Conservation (phyloP, 2,888 invertebrate species). For the Ecliptopera silaceata region DNA sequence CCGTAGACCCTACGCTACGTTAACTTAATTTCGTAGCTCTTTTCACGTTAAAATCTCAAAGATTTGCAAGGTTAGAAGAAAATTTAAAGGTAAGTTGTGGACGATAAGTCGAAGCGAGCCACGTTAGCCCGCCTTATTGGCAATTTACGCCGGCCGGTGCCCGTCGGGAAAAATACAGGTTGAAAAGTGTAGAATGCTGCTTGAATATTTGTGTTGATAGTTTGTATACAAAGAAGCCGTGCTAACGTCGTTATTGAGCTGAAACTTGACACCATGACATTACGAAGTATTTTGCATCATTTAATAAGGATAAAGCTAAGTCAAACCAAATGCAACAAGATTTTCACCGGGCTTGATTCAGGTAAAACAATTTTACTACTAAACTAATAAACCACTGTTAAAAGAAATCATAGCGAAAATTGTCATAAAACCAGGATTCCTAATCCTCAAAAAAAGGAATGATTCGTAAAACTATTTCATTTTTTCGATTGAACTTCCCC, state of each 20-base stretch:
- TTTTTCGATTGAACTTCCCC: constrained; percentile 15
- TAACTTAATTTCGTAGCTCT: constrained; percentile 24
- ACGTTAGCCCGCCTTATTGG: constrained; percentile 45
- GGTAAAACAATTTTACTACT: too few species aligned
- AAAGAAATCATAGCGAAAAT: too few species aligned
- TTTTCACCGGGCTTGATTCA: too few species aligned
- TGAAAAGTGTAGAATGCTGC: not conserved
- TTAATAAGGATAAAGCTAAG: too few species aligned
- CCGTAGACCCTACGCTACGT: constrained; percentile 3
- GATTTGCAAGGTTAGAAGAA: constrained; percentile 22
- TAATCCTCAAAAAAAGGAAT: not conserved
- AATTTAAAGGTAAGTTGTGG: constrained; percentile 39
- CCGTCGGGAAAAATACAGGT: constrained; percentile 36
- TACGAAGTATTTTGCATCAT: too few species aligned
- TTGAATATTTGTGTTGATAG: constrained; percentile 3
- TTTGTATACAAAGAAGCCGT: not conserved
- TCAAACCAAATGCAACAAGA: too few species aligned
- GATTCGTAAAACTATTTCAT: not conserved
- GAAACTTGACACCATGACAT: not conserved
- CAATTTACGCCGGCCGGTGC: constrained; percentile 37
- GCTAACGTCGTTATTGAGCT: not conserved
- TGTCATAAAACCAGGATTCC: too few species aligned
- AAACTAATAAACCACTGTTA: too few species aligned
- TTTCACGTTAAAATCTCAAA: constrained; percentile 21
- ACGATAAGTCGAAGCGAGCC: constrained; percentile 28